A percentile compares a stretch with the other conserved stretches of the same genome.
These are phyloP conservation scores for Calycopis cecrops DNA, from an alignment of 1,140 invertebrate genomes.

Conservation along the genomic window DNA sequence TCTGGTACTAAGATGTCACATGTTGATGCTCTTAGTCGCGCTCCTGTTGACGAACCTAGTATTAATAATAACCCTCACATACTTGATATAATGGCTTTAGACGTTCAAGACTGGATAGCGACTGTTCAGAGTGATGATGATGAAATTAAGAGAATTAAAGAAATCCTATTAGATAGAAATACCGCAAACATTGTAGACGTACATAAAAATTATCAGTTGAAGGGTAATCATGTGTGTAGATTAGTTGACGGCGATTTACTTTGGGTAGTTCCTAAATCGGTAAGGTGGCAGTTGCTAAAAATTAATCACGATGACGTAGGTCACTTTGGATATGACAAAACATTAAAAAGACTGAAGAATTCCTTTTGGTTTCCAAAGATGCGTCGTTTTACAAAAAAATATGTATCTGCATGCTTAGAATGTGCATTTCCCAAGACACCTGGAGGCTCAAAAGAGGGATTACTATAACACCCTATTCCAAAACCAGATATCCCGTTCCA, in stretches of 20 bases:
- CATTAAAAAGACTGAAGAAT: too few relatives aligned
- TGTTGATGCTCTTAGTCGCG: slow-evolving; percentile 19
- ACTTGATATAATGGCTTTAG: neutral
- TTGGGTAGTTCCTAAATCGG: slow-evolving; percentile 10
- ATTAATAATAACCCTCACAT: neutral
- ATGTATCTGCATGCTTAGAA: slow-evolving; percentile 11
- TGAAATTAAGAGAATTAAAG: neutral
- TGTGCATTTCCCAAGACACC: slow-evolving; percentile 10
- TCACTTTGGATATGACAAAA: slow-evolving; percentile 14
- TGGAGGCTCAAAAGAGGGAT: neutral
- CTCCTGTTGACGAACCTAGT: neutral
- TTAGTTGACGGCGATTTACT: neutral
- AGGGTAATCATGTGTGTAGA: neutral
- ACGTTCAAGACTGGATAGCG: neutral
- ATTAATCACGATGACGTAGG: slow-evolving; percentile 20
- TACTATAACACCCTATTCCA: slow-evolving; percentile 5
- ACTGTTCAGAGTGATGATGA: neutral
- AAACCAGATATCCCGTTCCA: neutral
- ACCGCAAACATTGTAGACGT: neutral
- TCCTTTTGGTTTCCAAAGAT: slow-evolving; percentile 19
- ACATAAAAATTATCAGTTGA: slow-evolving; percentile 1
- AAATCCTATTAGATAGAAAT: neutral
- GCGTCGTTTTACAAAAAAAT: slow-evolving; percentile 13
- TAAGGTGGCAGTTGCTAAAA: slow-evolving; percentile 15
- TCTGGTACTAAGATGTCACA: slow-evolving; percentile 17